Percentiles rank a stretch among this genome's conserved stretches.
Evolutionary conservation across 2,888 invertebrate species (phyloP).

Genomic region (Punctoribates punctum): DNA sequence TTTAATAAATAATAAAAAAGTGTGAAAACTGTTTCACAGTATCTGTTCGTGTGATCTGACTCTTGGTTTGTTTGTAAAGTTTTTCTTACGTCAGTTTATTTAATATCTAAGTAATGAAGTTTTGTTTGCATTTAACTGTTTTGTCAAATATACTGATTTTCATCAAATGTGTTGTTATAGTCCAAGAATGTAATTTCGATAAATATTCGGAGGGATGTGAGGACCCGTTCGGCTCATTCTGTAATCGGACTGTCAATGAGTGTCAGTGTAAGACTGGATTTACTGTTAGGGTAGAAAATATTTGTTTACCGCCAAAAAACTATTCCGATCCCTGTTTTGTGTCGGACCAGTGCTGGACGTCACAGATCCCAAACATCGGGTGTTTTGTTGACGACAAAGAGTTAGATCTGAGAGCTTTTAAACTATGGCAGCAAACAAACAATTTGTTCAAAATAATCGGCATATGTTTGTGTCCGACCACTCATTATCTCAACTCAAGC

Average conservation of each 20-base stretch:
- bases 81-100: too few relatives aligned
- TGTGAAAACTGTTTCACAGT: too few relatives aligned
- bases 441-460: neutral
- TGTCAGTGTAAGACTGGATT: neutral
- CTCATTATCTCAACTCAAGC: neutral
- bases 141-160: neutral
- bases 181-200: slow-evolving; percentile 15
- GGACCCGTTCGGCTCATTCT: neutral
- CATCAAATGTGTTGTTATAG: neutral
- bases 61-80: too few relatives aligned
- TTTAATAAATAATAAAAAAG: too few relatives aligned
- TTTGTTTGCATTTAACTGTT: neutral
- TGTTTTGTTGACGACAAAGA: slow-evolving; percentile 3
- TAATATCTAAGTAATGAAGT: neutral
- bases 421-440: neutral
- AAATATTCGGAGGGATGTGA: slow-evolving; percentile 3
- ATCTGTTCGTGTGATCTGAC: too few relatives aligned
- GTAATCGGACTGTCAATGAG: neutral
- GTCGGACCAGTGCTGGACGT: neutral
- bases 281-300: neutral
- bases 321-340: slow-evolving; percentile 1
- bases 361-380: neutral
- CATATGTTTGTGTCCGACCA: slow-evolving; percentile 9
- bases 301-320: slow-evolving; percentile 24
- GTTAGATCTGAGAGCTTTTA: neutral